These are phyloP conservation scores for Zygaena filipendulae DNA, from an alignment of 2,888 invertebrate species.

Conservation along the genomic window DNA sequence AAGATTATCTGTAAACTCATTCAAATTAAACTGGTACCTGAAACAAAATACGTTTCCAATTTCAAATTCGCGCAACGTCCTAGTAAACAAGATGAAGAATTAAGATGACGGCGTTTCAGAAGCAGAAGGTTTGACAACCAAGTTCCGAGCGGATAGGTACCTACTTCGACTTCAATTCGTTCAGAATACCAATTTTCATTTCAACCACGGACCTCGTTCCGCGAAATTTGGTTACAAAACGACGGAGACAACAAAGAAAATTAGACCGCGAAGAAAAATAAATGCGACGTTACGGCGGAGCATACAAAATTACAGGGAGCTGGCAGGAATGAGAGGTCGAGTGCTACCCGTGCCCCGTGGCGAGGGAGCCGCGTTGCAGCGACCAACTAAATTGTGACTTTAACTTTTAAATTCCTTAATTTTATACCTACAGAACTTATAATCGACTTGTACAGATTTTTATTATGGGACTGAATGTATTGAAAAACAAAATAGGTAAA, in stretches of 20 bases:
- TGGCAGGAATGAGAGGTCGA: slow-evolving; percentile 11
- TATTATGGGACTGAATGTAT: too few relatives aligned
- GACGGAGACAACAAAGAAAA: slow-evolving; percentile 63
- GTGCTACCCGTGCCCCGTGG: slow-evolving; percentile 11
- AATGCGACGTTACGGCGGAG: slow-evolving; percentile 56
- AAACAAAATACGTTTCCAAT: too few relatives aligned
- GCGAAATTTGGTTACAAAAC: slow-evolving; percentile 63
- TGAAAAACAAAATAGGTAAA: too few relatives aligned
- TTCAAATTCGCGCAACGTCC: slow-evolving; percentile 9
- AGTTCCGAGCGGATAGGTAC: slow-evolving; percentile 1
- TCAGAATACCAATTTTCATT: slow-evolving; percentile 62
- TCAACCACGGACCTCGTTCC: slow-evolving; percentile 56
- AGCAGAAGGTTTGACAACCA: too few relatives aligned
- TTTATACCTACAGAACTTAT: too few relatives aligned
- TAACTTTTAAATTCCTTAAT: background rate
- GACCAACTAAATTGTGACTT: too few relatives aligned
- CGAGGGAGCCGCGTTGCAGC: background rate
- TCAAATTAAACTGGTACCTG: too few relatives aligned
- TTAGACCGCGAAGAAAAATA: slow-evolving; percentile 65
- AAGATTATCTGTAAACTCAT: too few relatives aligned
- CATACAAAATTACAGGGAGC: slow-evolving; percentile 60
- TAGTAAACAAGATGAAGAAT: too few relatives aligned
- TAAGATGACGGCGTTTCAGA: too few relatives aligned
- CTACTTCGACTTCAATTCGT: slow-evolving; percentile 40
- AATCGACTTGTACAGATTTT: too few relatives aligned